Percentiles rank a stretch among this genome's conserved stretches.
phyloP scores from a whole-genome alignment of 92 coral and sea anemone species.

The Zoanthus solanderi region DNA sequence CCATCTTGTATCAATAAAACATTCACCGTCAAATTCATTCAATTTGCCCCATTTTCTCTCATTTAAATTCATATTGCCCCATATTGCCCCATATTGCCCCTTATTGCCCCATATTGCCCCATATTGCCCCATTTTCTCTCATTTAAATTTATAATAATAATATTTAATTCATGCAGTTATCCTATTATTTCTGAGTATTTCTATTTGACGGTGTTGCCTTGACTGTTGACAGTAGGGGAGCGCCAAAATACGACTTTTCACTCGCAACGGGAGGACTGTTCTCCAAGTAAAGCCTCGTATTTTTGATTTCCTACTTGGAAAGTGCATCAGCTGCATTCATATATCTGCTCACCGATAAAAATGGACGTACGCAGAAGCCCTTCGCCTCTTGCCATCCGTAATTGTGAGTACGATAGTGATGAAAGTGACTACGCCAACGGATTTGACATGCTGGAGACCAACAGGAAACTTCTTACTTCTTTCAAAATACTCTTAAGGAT shows the following conservation, averaged over 20 bases:
- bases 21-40: conserved; percentile 13
- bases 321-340: conserved; percentile 10
- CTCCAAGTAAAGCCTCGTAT: conserved; percentile 10
- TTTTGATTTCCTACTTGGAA: conserved; percentile 5
- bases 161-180: conserved; percentile 7
- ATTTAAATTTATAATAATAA: background rate
- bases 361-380: conserved; percentile 12
- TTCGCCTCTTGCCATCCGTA: conserved; percentile 11
- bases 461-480: conserved; percentile 6
- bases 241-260: conserved; percentile 10
- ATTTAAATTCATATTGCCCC: background rate
- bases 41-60: conserved; percentile 10
- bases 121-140: background rate
- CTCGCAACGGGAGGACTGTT: conserved; percentile 12
- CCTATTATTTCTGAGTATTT: conserved; percentile 8
- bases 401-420: conserved; percentile 9
- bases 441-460: conserved; percentile 10
- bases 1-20: conserved; percentile 12
- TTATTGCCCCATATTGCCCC: too few species aligned
- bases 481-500: conserved; percentile 8
- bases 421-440: conserved; percentile 11
- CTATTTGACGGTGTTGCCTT: conserved; percentile 10
- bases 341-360: conserved; percentile 6
- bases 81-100: background rate
- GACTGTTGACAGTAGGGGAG: conserved; percentile 11